These are phyloP conservation scores for Drosophila takahashii DNA, from an alignment of 1,140 invertebrate genomes.

Conservation along the genomic window DNA sequence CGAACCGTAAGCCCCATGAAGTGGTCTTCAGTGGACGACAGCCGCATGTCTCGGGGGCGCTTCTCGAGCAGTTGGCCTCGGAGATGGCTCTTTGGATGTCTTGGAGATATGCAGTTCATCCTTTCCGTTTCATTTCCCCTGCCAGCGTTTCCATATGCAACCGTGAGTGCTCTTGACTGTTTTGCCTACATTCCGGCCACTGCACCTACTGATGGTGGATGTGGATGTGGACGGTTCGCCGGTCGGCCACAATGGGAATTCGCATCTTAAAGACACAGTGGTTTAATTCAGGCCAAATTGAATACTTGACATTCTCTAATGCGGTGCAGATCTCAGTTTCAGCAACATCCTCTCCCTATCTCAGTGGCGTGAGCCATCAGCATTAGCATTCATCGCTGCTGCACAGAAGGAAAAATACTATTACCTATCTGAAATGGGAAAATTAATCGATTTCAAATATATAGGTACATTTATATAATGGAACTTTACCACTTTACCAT, in stretches of 20 bases:
- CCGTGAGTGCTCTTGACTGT: conserved; percentile 42
- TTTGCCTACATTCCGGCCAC: conserved; percentile 38
- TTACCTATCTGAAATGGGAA: not conserved
- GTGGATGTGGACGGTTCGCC: conserved; percentile 13
- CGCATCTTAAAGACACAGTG: conserved; percentile 40
- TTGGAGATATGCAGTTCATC: conserved; percentile 14
- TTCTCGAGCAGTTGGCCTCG: conserved; percentile 39
- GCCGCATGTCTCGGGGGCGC: conserved; percentile 32
- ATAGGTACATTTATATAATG: too few relatives aligned
- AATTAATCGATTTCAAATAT: too few relatives aligned
- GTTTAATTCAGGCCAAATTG: conserved; percentile 44
- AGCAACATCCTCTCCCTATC: conserved; percentile 16
- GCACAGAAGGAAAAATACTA: conserved; percentile 2
- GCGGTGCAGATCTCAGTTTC: conserved; percentile 34
- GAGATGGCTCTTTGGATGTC: conserved; percentile 16
- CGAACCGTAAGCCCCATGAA: conserved; percentile 27
- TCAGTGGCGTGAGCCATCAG: conserved; percentile 19
- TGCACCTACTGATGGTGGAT: conserved; percentile 20
- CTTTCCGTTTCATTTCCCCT: conserved; percentile 3
- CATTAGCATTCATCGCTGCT: conserved; percentile 25
- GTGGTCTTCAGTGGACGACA: conserved; percentile 40
- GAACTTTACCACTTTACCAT: too few relatives aligned
- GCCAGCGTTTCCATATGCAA: conserved; percentile 19
- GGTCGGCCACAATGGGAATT: conserved; percentile 41
- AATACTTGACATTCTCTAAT: conserved; percentile 53